phyloP scores from a whole-genome alignment of 2,888 invertebrate species.

The Phorcus lineatus region DNA sequence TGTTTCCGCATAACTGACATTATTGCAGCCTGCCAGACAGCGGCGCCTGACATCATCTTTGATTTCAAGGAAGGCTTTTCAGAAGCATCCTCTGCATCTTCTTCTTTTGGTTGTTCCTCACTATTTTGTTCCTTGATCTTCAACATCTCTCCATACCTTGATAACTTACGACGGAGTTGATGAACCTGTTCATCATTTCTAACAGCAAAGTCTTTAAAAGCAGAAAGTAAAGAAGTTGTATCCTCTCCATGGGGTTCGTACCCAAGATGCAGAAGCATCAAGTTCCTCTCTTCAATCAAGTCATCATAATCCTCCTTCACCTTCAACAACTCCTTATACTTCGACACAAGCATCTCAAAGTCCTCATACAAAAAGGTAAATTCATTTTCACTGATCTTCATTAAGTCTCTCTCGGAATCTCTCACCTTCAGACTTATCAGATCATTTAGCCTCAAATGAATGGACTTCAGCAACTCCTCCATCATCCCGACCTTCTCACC shows the following conservation, averaged over 20 bases:
- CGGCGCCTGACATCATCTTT: conserved; percentile 45
- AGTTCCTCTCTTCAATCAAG: conserved; percentile 57
- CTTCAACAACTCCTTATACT: conserved; percentile 49
- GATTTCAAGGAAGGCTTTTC: conserved; percentile 37
- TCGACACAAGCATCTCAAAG: conserved; percentile 52
- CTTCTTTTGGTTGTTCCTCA: conserved; percentile 21
- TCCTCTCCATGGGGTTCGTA: conserved; percentile 38
- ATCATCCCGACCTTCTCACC: conserved; percentile 41
- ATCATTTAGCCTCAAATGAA: conserved; percentile 37
- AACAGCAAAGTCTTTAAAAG: conserved; percentile 57
- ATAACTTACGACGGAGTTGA: conserved; percentile 47
- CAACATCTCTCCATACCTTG: conserved; percentile 40
- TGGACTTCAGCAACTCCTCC: conserved; percentile 23
- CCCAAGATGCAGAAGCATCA: conserved; percentile 59
- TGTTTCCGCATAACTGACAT: conserved; percentile 63
- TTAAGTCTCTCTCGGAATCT: conserved; percentile 42
- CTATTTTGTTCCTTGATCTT: not conserved
- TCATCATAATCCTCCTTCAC: conserved; percentile 55
- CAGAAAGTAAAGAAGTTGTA: conserved; percentile 48
- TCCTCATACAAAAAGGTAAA: conserved; percentile 55
- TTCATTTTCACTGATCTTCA: conserved; percentile 45
- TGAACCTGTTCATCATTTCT: conserved; percentile 53
- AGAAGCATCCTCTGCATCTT: conserved; percentile 34
- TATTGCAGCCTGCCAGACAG: conserved; percentile 61
- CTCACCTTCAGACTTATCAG: conserved; percentile 25